Conservation (phyloP, 2,888 invertebrate genomes). For the Frankliniella fusca region DNA sequence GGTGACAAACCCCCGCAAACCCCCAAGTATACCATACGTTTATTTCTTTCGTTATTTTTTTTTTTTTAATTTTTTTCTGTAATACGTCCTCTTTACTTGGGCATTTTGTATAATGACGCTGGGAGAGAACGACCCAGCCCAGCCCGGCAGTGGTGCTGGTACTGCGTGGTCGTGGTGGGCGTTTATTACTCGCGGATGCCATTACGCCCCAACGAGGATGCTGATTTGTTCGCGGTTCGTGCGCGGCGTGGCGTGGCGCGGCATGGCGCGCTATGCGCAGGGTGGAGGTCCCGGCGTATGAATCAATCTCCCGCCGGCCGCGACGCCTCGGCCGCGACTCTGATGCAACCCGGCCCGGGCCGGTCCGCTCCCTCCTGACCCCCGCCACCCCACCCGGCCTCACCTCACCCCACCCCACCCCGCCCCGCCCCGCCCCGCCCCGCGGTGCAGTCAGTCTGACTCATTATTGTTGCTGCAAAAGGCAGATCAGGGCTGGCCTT, state of each 20-base stretch:
- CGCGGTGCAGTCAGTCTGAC: too few species aligned
- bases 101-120: too few species aligned
- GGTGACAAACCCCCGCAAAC: too few species aligned
- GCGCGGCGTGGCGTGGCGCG: not conserved
- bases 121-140: not conserved
- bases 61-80: too few species aligned
- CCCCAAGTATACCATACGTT: too few species aligned
- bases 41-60: too few species aligned
- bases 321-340: not conserved
- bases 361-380: not conserved
- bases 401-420: too few species aligned
- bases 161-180: not conserved
- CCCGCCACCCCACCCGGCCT: too few species aligned
- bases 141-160: not conserved
- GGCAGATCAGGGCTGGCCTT: too few species aligned
- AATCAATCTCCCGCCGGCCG: not conserved
- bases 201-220: not conserved
- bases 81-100: too few species aligned
- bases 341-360: not conserved
- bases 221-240: not conserved
- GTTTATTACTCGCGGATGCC: not conserved
- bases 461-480: too few species aligned
- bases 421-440: too few species aligned
- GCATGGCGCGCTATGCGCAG: not conserved
- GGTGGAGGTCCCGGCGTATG: not conserved